Evolutionary conservation across 1,140 invertebrate species (phyloP), one percentile per base, ranked within the genome.

Genomic region (Leptinotarsa lineolata): DNA sequence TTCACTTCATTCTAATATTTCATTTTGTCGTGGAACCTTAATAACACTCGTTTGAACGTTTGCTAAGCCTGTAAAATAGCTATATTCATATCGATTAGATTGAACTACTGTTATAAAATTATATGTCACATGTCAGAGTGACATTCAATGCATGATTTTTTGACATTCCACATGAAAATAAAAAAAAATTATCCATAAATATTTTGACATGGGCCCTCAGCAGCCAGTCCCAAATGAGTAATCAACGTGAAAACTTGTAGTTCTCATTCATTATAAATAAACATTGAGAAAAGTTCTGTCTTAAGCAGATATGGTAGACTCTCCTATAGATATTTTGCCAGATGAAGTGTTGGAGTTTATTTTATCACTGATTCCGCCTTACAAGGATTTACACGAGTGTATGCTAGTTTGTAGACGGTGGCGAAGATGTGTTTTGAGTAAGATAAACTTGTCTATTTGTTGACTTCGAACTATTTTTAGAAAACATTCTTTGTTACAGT

Each of bases 281-380:
- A 18, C n/a, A 54, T n/a, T 54, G 4, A 4, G 48, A 54, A 54
- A 11, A 30, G 30, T 30, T 30, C 30, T 8, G 30, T 30, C 6
- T 1, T 15, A n/a, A 18, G 48, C 48, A 54, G 48, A n/a, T 20
- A 63, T 63, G 61, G 61, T 22, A 63, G 61, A 63, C 15, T 63
- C 69, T 16, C 13, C 30, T 45, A 63, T 71, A 44, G 69, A 71
- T n/a, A 22, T 58, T 30, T 86, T 98, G 72, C 96, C 97, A 11
- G 94, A 97, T 85, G 95, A 97, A 89, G 90, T 98, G 64, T 85
- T 98, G 69, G 96, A 97, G 84, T 96, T 95, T 83, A 96, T 98
- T 82, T 88, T 98, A 73, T 90, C 91, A 76, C 89, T 95, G 82
- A 86, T 98, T 77, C 93, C 95, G 72, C 95, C 95, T 18, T 98